Conservation (phyloP, 2,888 invertebrate genomes). For the Netelia fuscicornis region DNA sequence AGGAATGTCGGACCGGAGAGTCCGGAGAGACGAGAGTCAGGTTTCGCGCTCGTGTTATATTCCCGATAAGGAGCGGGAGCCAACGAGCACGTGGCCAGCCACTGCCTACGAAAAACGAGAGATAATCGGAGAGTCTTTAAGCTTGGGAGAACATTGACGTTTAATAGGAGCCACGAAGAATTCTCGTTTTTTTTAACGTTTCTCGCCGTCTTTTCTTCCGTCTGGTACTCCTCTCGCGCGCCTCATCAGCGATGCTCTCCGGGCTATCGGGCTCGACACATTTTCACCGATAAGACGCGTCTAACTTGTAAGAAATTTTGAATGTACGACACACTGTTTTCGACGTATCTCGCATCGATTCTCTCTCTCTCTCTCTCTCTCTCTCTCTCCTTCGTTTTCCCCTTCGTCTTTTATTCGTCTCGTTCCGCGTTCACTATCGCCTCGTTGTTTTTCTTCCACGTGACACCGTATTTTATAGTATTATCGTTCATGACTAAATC, state of each 20-base stretch:
- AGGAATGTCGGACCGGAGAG: conserved; percentile 7
- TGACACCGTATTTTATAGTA: no score
- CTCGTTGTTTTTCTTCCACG: no score
- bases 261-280: not conserved
- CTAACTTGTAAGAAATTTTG: not conserved
- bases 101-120: conserved; percentile 35
- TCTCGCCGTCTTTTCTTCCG: not conserved
- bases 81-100: conserved; percentile 45
- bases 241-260: not conserved
- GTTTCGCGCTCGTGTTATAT: not conserved
- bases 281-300: conserved; percentile 2
- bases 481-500: no score
- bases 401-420: not conserved
- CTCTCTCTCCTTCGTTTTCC: not conserved
- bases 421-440: no score
- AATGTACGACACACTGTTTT: not conserved
- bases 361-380: conserved; percentile 15
- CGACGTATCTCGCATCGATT: not conserved
- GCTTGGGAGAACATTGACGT: conserved; percentile 41
- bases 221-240: not conserved
- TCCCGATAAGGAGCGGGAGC: conserved; percentile 50
- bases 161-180: conserved; percentile 6
- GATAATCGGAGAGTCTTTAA: conserved; percentile 43
- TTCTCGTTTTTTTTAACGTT: conserved; percentile 1
- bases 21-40: not conserved